A percentile compares a stretch with the other conserved stretches of the same genome.
Evolutionary conservation across 37 sponge, comb jelly and placozoan species (phyloP).

Genomic region (Spongilla lacustris): DNA sequence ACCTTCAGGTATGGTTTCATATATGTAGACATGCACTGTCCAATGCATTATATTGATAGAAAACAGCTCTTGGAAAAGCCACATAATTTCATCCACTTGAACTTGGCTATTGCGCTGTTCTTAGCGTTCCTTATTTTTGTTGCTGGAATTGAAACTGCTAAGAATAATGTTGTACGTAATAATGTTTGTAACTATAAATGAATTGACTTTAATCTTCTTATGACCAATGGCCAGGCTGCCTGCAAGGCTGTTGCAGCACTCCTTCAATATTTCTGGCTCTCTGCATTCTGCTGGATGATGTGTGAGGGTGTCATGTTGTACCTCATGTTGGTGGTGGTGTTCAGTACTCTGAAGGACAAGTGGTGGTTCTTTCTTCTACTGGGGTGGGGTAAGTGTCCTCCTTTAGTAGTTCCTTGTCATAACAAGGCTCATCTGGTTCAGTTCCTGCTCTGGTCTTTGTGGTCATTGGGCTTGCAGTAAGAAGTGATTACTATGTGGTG

Average conservation of each 20-base stretch:
- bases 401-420: neutral
- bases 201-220: neutral
- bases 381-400: constrained; percentile 17
- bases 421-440: neutral
- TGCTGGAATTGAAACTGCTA: constrained; percentile 39
- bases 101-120: constrained; percentile 55
- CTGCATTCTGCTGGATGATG: constrained; percentile 53
- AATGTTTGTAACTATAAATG: neutral
- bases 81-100: constrained; percentile 70
- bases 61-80: constrained; percentile 29
- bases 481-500: constrained; percentile 9
- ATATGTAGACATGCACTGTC: neutral
- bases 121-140: constrained; percentile 50
- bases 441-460: constrained; percentile 32
- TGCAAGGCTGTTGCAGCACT: constrained; percentile 35
- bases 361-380: constrained; percentile 26
- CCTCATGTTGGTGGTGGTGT: constrained; percentile 35
- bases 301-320: constrained; percentile 47
- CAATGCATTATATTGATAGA: constrained; percentile 30
- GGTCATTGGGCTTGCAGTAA: constrained; percentile 27
- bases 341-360: constrained; percentile 16
- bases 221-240: neutral
- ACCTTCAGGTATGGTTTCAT: constrained; percentile 40
- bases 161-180: neutral
- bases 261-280: constrained; percentile 40